Base-by-base conservation (phyloP, 2,113 vertebrate species). In the Clarias batrachus region DNA sequence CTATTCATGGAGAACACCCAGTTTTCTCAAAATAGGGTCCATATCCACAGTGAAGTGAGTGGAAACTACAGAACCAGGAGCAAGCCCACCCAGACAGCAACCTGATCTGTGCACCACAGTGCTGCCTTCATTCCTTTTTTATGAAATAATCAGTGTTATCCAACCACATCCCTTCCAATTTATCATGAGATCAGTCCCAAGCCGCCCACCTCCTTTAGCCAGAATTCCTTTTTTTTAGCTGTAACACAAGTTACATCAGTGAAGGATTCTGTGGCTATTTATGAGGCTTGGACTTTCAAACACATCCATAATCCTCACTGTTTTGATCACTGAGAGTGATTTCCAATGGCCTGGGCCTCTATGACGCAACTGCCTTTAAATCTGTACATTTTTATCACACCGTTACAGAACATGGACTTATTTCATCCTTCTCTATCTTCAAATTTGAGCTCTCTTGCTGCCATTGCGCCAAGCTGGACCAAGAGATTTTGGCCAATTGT, bases 401-500 rank as follows among this genome's bases (percentile, higher is more conserved):
- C 12, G 21, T 56, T 59, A 62, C 23, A 62, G 30, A 80, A 16
- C 27, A 80, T 37, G 19, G 17, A 30, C 13, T 57, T 60, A 5
- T 33, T 80, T 60, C 17, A 62, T 62, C 33, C 37, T 37, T 60
- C 30, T 37, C 78, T 19, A 56, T 33, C 56, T 62, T 33, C 17
- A 33, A 19, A 17, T 79, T 57, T 27, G n/a, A 56, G 54, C 13
- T 54, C 13, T 13, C 30, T 80, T 27, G 10, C 48, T 56, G 14
- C 60, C 19, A 57, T 19, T 57, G 10, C n/a, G 10, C 11, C 33
- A 16, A 60, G 13, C n/a, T 21, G 54, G 27, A 91, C 91, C 90
- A 92, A 94, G 90, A 66, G 91, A 83, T 88, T 48, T 65, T 87
- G 86, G 87, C 90, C 90, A 90, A 91, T 90, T 90, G 91, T 93